phyloP scores from a whole-genome alignment of 53 echinoderm and acorn worm genomes.

The Apostichopus leukothele region DNA sequence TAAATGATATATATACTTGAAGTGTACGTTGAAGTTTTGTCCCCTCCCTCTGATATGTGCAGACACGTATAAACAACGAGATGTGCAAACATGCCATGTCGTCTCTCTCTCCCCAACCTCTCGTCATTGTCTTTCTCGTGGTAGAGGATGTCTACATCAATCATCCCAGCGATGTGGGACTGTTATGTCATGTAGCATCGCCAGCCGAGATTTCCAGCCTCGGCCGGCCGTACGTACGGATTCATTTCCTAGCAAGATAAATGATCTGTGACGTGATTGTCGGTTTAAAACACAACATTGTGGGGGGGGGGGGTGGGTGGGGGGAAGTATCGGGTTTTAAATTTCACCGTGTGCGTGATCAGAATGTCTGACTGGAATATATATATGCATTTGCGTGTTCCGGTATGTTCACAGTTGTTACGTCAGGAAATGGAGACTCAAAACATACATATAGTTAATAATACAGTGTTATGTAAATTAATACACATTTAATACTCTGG shows the following conservation, averaged over 20 bases:
- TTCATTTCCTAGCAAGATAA: constrained; percentile 18
- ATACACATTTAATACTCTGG: too few relatives aligned
- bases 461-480: too few relatives aligned
- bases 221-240: background rate
- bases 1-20: too few relatives aligned
- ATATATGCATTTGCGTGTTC: too few relatives aligned
- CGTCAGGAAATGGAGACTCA: too few relatives aligned
- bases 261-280: constrained; percentile 40
- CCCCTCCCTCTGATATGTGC: background rate
- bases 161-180: background rate
- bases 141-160: background rate
- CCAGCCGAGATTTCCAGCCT: background rate
- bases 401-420: too few relatives aligned
- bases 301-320: too few relatives aligned
- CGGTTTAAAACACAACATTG: background rate
- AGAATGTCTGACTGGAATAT: too few relatives aligned
- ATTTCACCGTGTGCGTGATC: too few relatives aligned
- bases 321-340: background rate
- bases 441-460: too few relatives aligned
- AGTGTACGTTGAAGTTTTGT: background rate
- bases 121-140: background rate
- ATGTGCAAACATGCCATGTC: background rate
- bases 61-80: background rate
- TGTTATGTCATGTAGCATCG: background rate
- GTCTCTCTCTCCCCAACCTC: background rate